Evolutionary conservation across 2,113 vertebrate species (phyloP), one percentile per base, ranked within the genome.

Genomic region (Apeltes quadracus): DNA sequence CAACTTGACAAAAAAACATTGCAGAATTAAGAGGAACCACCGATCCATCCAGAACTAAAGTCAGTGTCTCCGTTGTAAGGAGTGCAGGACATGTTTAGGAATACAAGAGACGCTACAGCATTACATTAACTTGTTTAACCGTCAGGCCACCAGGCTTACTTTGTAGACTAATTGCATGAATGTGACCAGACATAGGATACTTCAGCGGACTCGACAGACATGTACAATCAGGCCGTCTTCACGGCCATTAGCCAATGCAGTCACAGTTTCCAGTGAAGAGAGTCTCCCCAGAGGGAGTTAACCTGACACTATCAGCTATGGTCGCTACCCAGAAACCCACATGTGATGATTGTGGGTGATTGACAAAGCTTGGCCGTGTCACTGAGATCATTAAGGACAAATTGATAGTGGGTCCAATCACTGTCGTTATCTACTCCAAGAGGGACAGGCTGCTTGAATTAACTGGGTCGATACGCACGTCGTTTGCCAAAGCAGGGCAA

Each of bases 191-290:
- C 79, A 91, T 69, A 53, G 12, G 87, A 93, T 72, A 85, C 75
- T 54, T 36, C 53, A 56, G n/a, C 23, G 32, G 58, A 59, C 34
- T 43, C 73, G 75, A 72, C 57, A 44, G 69, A 72, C 54, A 76
- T 64, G 15, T 56, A 69, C 68, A 43, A 73, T 90, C 54, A 65
- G 77, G 79, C 69, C 39, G 3, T 59, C 76, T 83, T 84, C 81
- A 86, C 76, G 78, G 56, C 46, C 59, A 23, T 84, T 82, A 78
- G 76, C 55, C 66, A 77, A 75, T 57, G 69, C 16, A 56, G 70
- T 85, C 83, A 87, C 27, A 81, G 80, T 90, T 92, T 92, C 91
- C 79, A 38, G 20, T 79, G 67, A 84, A 75, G 61, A 81, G 38
- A 58, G 43, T 66, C 58, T 73, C 58, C 29, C 23, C 23, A 9